Evolutionary conservation across 2,797 vertebrate genomes (phyloP).

Genomic region (Antennarius maculatus): DNA sequence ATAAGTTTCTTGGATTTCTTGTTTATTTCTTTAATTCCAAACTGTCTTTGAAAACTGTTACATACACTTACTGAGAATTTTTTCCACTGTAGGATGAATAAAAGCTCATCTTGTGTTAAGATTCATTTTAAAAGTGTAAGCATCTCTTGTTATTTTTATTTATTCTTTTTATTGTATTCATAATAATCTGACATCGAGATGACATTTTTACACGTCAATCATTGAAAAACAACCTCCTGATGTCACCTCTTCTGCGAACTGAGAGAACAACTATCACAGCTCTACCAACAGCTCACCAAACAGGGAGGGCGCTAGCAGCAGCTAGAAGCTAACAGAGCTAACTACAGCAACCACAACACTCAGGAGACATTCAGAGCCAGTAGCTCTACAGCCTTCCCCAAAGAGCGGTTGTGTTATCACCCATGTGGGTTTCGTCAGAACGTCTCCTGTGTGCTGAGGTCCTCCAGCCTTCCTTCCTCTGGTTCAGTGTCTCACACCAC

Average conservation of each 20-base stretch:
- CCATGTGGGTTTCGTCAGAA: background rate
- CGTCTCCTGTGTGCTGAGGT: conserved; percentile 19
- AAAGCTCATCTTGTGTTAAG: no score
- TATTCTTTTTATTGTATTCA: no score
- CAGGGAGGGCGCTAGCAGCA: conserved; percentile 4
- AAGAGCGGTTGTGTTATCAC: background rate
- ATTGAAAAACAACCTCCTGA: background rate
- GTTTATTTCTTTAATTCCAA: no score
- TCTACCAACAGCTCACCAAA: background rate
- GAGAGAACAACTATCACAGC: background rate
- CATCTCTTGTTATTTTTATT: no score
- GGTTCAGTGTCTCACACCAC: conserved; percentile 11
- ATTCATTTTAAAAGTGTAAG: no score
- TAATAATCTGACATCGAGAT: no score
- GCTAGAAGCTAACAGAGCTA: conserved; percentile 27
- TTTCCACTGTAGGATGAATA: no score
- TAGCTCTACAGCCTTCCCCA: background rate
- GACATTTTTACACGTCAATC: no score
- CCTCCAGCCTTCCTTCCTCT: conserved; percentile 16
- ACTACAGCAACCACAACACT: background rate
- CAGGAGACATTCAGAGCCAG: conserved; percentile 21
- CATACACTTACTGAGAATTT: no score
- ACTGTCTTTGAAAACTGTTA: no score
- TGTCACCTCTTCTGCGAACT: background rate
- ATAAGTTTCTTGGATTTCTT: no score